Evolutionary conservation across 2,888 invertebrate genomes (phyloP).

Genomic region (Bibio marci): DNA sequence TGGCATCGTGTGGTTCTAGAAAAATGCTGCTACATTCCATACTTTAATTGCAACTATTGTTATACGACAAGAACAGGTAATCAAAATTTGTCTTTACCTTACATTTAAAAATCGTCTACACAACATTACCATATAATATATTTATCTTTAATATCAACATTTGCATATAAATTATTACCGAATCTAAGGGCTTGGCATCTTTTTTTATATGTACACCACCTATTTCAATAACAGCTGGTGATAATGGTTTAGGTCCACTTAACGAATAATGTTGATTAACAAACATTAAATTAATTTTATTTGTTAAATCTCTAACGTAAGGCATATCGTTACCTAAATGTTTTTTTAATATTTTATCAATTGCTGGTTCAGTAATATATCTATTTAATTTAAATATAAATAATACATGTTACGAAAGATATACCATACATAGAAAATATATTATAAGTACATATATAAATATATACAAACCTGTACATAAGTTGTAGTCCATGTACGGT

Average conservation of each 20-base stretch:
- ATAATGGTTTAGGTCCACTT: slow-evolving; percentile 31
- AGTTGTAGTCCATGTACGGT: slow-evolving; percentile 16
- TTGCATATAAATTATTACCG: neutral
- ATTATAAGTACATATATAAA: no score
- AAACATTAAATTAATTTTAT: slow-evolving; percentile 25
- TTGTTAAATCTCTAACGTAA: slow-evolving; percentile 30
- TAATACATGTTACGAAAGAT: no score
- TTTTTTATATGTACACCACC: slow-evolving; percentile 35
- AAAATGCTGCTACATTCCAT: no score
- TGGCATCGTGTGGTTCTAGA: no score
- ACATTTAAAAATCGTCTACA: no score
- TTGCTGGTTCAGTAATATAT: slow-evolving; percentile 19
- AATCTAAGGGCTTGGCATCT: slow-evolving; percentile 20
- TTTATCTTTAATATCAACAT: neutral
- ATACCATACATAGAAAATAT: no score
- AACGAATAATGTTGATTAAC: slow-evolving; percentile 37
- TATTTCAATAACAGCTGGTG: slow-evolving; percentile 33
- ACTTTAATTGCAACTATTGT: no score
- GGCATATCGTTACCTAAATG: slow-evolving; percentile 30
- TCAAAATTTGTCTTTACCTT: no score
- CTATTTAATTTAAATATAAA: no score
- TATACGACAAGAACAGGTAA: no score
- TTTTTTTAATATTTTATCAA: slow-evolving; percentile 25
- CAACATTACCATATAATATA: neutral
- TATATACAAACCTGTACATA: slow-evolving; percentile 21